Conservation (phyloP, 92 coral and sea anemone species). For the Ricordea florida region DNA sequence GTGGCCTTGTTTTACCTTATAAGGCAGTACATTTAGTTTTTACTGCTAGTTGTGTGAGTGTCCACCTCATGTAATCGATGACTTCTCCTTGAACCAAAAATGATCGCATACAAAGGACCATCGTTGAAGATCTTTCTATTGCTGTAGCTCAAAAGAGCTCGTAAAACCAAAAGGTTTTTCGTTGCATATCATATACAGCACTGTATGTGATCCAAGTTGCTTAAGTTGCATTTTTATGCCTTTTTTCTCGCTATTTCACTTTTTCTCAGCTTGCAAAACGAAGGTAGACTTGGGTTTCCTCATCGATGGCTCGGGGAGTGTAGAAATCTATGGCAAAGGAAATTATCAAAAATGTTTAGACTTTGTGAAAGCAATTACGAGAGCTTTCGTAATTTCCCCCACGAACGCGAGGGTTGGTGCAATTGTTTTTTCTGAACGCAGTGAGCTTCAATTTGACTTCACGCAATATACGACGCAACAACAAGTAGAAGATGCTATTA, state of each 20-base stretch:
- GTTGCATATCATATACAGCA: too few species aligned
- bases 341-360: conserved; percentile 61
- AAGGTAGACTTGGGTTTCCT: conserved; percentile 76
- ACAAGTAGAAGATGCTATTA: conserved; percentile 54
- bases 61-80: too few species aligned
- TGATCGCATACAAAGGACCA: too few species aligned
- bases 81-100: too few species aligned
- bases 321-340: conserved; percentile 86
- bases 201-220: too few species aligned
- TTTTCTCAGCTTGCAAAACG: conserved; percentile 63
- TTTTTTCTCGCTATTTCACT: background rate
- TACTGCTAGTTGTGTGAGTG: too few species aligned
- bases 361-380: conserved; percentile 56
- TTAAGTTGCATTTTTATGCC: too few species aligned
- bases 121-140: too few species aligned
- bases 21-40: too few species aligned
- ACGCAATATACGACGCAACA: conserved; percentile 39
- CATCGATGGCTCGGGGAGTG: conserved; percentile 83
- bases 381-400: conserved; percentile 56
- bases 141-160: too few species aligned
- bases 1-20: too few species aligned
- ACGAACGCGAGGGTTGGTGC: conserved; percentile 71
- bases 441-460: conserved; percentile 70
- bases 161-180: too few species aligned
- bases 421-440: conserved; percentile 60